Conservation (phyloP, 2,113 vertebrate genomes). For the Struthio camelus region DNA sequence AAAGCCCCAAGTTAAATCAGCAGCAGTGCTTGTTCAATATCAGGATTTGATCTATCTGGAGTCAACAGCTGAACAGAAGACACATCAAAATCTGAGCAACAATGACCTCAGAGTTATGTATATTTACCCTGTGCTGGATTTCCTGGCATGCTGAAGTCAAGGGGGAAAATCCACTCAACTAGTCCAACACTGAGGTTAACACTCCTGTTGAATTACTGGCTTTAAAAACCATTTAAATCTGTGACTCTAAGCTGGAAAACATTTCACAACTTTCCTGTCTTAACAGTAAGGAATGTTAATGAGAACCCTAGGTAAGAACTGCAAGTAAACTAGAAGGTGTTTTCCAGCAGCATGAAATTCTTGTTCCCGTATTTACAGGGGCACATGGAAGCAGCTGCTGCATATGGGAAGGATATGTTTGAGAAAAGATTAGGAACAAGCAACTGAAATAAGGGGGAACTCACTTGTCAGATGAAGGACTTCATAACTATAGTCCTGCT, state of each 20-base stretch:
- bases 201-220: background rate
- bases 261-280: background rate
- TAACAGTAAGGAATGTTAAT: background rate
- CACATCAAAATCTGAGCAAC: constrained; percentile 29
- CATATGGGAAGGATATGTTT: constrained; percentile 13
- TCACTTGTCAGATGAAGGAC: constrained; percentile 5
- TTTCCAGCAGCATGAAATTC: constrained; percentile 31
- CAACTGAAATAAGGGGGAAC: background rate
- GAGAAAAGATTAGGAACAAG: constrained; percentile 34
- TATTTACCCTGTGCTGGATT: constrained; percentile 60
- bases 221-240: constrained; percentile 17
- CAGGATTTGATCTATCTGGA: constrained; percentile 41
- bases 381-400: constrained; percentile 8
- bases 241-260: background rate
- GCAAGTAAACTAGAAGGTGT: constrained; percentile 20
- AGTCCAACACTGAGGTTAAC: background rate
- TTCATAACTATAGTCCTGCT: constrained; percentile 15
- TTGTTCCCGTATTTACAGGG: constrained; percentile 23
- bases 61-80: constrained; percentile 52
- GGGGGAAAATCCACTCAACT: background rate
- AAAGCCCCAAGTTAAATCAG: constrained; percentile 30
- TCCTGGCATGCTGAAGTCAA: constrained; percentile 28
- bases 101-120: constrained; percentile 47
- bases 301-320: background rate
- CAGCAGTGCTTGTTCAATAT: constrained; percentile 50